Percentiles rank a stretch among this genome's conserved stretches.
Evolutionary conservation across 2,888 invertebrate genomes (phyloP).

Genomic region (Neoascia interrupta): DNA sequence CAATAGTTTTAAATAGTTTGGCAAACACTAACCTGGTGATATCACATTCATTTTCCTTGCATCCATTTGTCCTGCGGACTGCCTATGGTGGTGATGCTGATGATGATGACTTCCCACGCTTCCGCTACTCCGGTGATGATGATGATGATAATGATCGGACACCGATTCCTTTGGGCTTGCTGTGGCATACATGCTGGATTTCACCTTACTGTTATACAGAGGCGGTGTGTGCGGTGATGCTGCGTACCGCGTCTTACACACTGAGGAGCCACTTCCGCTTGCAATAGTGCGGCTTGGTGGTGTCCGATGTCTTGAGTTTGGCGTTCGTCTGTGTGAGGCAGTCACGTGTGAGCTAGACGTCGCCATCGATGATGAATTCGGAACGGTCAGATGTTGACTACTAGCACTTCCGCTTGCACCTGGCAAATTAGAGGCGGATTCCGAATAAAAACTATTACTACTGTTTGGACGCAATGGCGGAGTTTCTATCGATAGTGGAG

Average conservation of each 20-base stretch:
- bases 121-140: constrained; percentile 67
- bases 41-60: constrained; percentile 74
- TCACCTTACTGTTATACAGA: constrained; percentile 71
- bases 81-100: constrained; percentile 75
- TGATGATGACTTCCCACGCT: constrained; percentile 70
- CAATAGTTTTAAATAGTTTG: background rate
- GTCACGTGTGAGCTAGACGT: constrained; percentile 60
- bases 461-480: constrained; percentile 77
- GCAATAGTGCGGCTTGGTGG: constrained; percentile 71
- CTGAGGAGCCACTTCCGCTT: constrained; percentile 44
- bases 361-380: constrained; percentile 69
- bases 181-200: constrained; percentile 38
- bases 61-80: constrained; percentile 72
- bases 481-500: constrained; percentile 77
- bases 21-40: constrained; percentile 74
- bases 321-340: constrained; percentile 59
- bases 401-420: constrained; percentile 70
- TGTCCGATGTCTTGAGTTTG: constrained; percentile 70
- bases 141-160: constrained; percentile 72
- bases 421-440: constrained; percentile 60
- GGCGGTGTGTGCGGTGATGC: constrained; percentile 80
- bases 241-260: constrained; percentile 71
- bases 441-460: constrained; percentile 74
- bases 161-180: constrained; percentile 64
- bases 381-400: constrained; percentile 75